A percentile compares a stretch with the other conserved stretches of the same genome.
phyloP scores from a whole-genome alignment of 2,113 vertebrate genomes.

The Gambusia holbrooki region DNA sequence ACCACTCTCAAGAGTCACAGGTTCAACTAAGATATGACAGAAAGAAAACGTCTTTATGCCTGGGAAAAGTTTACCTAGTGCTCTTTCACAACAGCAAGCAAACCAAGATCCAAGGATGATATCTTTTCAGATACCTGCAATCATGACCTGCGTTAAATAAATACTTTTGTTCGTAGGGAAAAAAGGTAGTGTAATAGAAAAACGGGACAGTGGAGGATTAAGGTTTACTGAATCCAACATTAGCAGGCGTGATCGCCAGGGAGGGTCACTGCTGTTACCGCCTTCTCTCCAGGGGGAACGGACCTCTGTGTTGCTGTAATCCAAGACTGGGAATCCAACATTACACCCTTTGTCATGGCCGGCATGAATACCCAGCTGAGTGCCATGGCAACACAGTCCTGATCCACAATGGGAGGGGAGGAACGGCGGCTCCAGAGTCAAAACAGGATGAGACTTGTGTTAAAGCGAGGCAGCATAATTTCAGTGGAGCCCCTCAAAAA shows the following conservation, averaged over 20 bases:
- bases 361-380: constrained; percentile 67
- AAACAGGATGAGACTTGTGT: constrained; percentile 29
- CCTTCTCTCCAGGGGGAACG: constrained; percentile 65
- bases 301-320: constrained; percentile 74
- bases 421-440: constrained; percentile 11
- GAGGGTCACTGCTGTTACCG: constrained; percentile 45
- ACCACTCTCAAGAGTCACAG: constrained; percentile 24
- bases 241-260: constrained; percentile 59
- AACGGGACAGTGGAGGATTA: constrained; percentile 31
- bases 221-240: constrained; percentile 64
- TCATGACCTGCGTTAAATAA: constrained; percentile 16
- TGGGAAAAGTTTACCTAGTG: constrained; percentile 7
- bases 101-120: no score
- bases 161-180: constrained; percentile 31
- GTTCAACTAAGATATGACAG: constrained; percentile 16
- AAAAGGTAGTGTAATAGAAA: constrained; percentile 26
- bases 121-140: constrained; percentile 49
- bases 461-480: neutral
- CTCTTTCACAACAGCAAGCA: constrained; percentile 9
- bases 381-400: constrained; percentile 72
- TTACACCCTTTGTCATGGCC: constrained; percentile 77
- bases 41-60: constrained; percentile 1
- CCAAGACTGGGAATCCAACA: constrained; percentile 61
- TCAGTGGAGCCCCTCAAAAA: constrained; percentile 15
- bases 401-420: constrained; percentile 36